Base-by-base conservation (phyloP, 2,113 vertebrate species). In the Apistogramma diplotaenia region DNA sequence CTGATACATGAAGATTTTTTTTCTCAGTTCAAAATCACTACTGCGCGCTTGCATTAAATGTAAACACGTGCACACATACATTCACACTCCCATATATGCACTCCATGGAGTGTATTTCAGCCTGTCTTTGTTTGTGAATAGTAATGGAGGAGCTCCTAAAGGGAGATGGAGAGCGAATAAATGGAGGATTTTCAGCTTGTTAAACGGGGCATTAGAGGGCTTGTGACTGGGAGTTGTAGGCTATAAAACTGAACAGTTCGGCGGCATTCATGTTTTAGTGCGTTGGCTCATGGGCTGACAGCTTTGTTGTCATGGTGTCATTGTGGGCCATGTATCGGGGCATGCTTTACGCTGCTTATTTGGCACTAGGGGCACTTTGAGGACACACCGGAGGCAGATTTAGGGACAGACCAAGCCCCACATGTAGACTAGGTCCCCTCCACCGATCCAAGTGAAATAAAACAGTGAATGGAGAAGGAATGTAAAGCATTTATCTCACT, bases 171-270 rank as follows among this genome's bases (percentile, higher is more conserved):
- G 77, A 53, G 76, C 74, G 82, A 93, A 92, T 93, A 91, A 91
- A 89, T 89, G 78, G 85, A 89, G 93, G 93, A 95, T 94, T 94
- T 94, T 94, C 93, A 92, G 91, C 90, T 93, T 94, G 92, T 94
- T 94, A 95, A 94, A 94, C 78, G 81, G 89, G 85, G 92, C 91
- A 93, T 94, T 94, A 94, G 90, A 92, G 91, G 78, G 87, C 92
- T 92, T 92, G 91, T 92, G 92, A 93, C 92, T 90, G 86, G 85
- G 89, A 91, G 87, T 92, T 93, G 93, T 92, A 86, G 82, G 86
- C 91, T 72, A 93, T 94, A 94, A 94, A 95, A 92, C 85, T 87
- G 62, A 89, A 93, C 84, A 71, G 89, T 92, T 93, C 35, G 76
- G 90, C 84, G 70, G 87, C 82, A 88, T 83, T 94, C 85, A 87